Conservation (phyloP, 1,140 invertebrate species). For the Plectrocnemia conspersa region DNA sequence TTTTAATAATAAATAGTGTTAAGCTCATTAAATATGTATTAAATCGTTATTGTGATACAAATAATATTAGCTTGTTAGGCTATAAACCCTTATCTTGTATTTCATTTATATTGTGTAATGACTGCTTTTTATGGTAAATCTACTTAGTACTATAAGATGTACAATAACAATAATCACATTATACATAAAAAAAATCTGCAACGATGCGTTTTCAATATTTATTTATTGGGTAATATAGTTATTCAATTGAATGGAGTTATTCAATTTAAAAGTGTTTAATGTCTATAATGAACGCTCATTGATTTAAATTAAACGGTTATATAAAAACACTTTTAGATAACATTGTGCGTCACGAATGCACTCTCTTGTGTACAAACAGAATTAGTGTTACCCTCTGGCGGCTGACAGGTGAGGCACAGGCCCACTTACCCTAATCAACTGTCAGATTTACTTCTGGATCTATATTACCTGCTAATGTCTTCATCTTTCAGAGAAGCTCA, state of each 20-base stretch:
- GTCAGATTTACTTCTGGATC: conserved; percentile 25
- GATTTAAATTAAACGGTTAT: conserved; percentile 17
- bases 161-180: no score
- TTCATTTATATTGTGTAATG: no score
- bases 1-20: no score
- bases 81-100: no score
- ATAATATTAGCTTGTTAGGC: no score
- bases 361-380: conserved; percentile 25
- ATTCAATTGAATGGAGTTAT: neutral
- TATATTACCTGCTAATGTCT: conserved; percentile 24
- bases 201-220: neutral
- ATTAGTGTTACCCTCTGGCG: conserved; percentile 22
- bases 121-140: no score
- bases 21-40: no score
- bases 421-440: conserved; percentile 26
- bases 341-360: conserved; percentile 20
- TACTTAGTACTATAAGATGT: no score
- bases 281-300: conserved; percentile 7
- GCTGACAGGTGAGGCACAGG: conserved; percentile 17
- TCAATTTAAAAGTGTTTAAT: neutral
- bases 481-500: no score
- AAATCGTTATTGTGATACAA: no score
- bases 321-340: conserved; percentile 20
- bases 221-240: neutral
- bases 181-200: no score